Conservation (phyloP, 2,113 vertebrate species). For the Eubucco bourcierii region DNA sequence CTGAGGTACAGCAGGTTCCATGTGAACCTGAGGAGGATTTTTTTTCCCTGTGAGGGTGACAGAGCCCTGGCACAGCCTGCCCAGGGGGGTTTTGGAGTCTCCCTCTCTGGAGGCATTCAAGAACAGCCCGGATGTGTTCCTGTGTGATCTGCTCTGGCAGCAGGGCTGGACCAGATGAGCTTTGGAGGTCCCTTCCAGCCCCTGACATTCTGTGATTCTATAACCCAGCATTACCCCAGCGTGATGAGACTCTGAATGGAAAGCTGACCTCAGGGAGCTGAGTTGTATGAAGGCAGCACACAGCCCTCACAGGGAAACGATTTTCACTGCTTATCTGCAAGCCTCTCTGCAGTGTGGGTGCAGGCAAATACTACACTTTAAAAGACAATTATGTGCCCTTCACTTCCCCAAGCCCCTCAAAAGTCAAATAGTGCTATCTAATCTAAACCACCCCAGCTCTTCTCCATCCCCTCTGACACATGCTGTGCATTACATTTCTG, state of each 20-base stretch:
- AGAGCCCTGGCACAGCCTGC: too few species aligned
- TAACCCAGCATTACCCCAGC: not conserved
- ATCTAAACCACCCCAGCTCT: slow-evolving; percentile 61
- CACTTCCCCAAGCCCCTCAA: slow-evolving; percentile 20
- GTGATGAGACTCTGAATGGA: not conserved
- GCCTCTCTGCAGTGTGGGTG: not conserved
- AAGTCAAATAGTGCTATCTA: slow-evolving; percentile 62
- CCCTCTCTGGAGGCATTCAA: too few species aligned
- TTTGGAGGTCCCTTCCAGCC: too few species aligned
- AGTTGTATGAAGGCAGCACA: not conserved
- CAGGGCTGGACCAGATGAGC: too few species aligned
- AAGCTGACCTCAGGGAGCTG: not conserved
- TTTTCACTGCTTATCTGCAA: slow-evolving; percentile 6
- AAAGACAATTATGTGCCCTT: slow-evolving; percentile 49
- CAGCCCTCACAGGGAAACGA: not conserved
- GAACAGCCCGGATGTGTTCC: too few species aligned
- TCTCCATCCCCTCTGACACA: slow-evolving; percentile 36
- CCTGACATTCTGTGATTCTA: too few species aligned
- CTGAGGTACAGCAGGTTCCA: too few species aligned
- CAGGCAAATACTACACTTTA: slow-evolving; percentile 42
- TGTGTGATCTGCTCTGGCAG: too few species aligned
- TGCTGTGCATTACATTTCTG: slow-evolving; percentile 29
- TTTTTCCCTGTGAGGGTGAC: too few species aligned
- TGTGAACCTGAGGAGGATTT: too few species aligned
- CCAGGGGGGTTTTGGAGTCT: too few species aligned